A percentile compares a stretch with the other conserved stretches of the same genome.
These are phyloP conservation scores for Hydrophis major DNA, from an alignment of 2,797 vertebrate genomes.

Conservation along the genomic window DNA sequence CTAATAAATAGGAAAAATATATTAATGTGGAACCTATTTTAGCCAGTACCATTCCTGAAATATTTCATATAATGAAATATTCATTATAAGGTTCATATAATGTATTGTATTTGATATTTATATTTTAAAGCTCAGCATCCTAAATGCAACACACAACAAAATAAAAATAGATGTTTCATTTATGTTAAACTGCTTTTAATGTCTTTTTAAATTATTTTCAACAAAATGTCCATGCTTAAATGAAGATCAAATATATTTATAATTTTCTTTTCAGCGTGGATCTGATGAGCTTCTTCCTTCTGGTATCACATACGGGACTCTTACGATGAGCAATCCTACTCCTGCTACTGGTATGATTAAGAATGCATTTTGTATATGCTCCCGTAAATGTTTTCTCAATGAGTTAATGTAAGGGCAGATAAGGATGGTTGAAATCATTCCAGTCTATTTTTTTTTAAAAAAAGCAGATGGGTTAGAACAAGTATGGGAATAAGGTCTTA, in stretches of 20 bases:
- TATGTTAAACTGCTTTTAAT: neutral
- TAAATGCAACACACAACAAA: neutral
- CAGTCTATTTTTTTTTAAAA: too few species aligned
- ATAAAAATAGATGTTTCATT: neutral
- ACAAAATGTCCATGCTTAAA: neutral
- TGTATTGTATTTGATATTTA: neutral
- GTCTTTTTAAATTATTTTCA: neutral
- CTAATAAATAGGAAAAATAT: neutral
- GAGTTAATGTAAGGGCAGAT: neutral
- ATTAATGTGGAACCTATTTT: neutral
- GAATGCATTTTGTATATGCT: constrained; percentile 10
- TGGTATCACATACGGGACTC: constrained; percentile 64
- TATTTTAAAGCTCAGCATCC: neutral
- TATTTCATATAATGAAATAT: neutral
- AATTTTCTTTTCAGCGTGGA: constrained; percentile 72
- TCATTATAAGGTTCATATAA: neutral
- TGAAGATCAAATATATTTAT: neutral
- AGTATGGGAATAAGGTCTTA: neutral
- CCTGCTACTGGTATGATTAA: constrained; percentile 73
- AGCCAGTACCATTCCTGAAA: neutral
- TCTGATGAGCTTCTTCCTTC: constrained; percentile 75
- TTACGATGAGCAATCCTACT: constrained; percentile 80
- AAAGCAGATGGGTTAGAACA: neutral
- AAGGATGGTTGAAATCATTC: neutral
- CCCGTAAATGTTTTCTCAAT: neutral